Base-by-base conservation (phyloP, 2,888 invertebrate genomes). In the Frankliniella intonsa region DNA sequence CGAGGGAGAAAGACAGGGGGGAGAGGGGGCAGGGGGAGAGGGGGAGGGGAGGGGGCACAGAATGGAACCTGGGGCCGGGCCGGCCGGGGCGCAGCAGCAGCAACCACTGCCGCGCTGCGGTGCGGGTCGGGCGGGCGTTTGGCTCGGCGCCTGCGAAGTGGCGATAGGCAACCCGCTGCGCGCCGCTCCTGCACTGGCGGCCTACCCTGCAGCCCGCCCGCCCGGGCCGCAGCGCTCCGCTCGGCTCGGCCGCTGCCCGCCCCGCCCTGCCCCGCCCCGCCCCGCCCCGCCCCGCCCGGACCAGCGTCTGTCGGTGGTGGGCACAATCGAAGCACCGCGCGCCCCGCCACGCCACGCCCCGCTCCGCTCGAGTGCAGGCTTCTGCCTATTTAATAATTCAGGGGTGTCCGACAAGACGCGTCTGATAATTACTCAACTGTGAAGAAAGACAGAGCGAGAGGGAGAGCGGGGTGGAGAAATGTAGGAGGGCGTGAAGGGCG, bases 371-470 rank as follows among this genome's bases (percentile, higher is more conserved):
- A 76, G 69, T 25, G 69, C 69, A 76, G 69, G 69, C 69, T 76
- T 76, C 69, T 76, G 69, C 69, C 69, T 76, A 76, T 76, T 76
- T 76, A 76, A 76, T 76, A 76, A 76, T 76, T 76, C 69, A 76
- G 69, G 69, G 69, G 69, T 76, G 69, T 76, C 69, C 69, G 69
- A 76, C 69, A 76, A 76, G 69, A 76, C 69, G 69, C 69, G 69
- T 76, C 22, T 76, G 69, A 76, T 76, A 76, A 76, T 76, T 76
- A 76, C 69, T 76, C 69, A 76, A 22, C 69, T 76, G 69, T 76
- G 69, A 76, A 76, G 69, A 76, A 25, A 76, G 69, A 76, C 9
- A 76, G 25, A 25, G 25, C 22, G 3, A 25, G 12, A 69, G 22
- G 22, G 65, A 65, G 65, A 65, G 65, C 1, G 8, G 17, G 55